phyloP scores from a whole-genome alignment of 2,888 invertebrate genomes.

The Parnassius smintheus region DNA sequence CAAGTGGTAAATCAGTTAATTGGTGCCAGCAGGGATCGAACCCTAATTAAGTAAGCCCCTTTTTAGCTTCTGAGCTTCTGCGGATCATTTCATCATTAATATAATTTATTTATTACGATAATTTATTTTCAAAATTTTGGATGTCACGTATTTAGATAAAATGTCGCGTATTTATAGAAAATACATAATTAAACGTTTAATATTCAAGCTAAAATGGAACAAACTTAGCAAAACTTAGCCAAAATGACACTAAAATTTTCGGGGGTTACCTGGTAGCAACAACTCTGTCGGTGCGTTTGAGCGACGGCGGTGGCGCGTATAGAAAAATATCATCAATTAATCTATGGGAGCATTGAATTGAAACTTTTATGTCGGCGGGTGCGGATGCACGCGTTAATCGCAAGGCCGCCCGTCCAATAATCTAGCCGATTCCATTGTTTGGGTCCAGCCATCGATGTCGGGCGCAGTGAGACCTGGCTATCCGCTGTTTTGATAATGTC shows the following conservation, averaged over 20 bases:
- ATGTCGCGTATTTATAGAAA: no score
- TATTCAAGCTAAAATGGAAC: neutral
- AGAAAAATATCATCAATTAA: conserved; percentile 18
- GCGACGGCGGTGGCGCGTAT: conserved; percentile 12
- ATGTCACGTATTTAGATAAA: no score
- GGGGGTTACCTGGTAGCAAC: conserved; percentile 2
- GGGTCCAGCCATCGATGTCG: conserved; percentile 44
- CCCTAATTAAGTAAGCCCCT: no score
- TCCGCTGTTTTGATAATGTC: neutral
- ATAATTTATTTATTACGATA: no score
- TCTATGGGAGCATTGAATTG: conserved; percentile 38
- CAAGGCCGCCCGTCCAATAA: conserved; percentile 58
- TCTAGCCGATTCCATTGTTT: conserved; percentile 32
- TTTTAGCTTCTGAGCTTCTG: no score
- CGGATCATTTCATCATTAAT: no score
- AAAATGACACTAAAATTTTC: conserved; percentile 2
- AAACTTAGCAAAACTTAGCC: neutral
- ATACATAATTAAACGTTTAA: no score
- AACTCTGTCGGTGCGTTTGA: conserved; percentile 8
- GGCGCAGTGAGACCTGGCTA: conserved; percentile 3
- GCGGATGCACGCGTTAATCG: conserved; percentile 66
- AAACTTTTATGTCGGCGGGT: conserved; percentile 42
- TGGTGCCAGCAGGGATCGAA: no score
- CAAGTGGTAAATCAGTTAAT: no score
- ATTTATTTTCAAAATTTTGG: no score